Evolutionary conservation across 2,797 vertebrate genomes (phyloP).

Genomic region (Hylomyscus alleni): DNA sequence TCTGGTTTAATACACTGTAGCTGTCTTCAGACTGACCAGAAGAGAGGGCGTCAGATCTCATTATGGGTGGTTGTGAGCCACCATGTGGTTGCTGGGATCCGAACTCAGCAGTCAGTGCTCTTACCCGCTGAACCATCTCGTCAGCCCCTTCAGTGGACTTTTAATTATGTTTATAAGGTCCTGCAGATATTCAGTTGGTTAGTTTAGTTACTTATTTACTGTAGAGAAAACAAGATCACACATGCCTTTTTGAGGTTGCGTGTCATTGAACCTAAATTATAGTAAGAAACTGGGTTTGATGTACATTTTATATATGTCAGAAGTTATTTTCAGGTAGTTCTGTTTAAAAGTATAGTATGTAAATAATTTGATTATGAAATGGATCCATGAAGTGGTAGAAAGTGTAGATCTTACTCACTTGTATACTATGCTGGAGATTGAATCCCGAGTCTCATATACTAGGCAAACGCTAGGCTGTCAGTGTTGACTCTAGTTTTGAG

Average conservation of each 20-base stretch:
- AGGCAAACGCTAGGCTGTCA: background rate
- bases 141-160: constrained; percentile 23
- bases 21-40: too few relatives aligned
- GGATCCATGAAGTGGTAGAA: constrained; percentile 10
- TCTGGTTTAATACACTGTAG: too few relatives aligned
- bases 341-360: background rate
- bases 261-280: background rate
- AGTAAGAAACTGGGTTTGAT: constrained; percentile 34
- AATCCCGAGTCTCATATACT: background rate
- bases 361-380: background rate
- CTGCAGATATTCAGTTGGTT: background rate
- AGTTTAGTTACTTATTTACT: background rate
- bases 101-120: too few relatives aligned
- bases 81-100: too few relatives aligned
- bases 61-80: too few relatives aligned
- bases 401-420: background rate
- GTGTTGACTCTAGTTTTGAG: background rate
- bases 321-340: background rate
- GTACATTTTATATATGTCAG: background rate
- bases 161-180: background rate
- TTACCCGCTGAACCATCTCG: too few relatives aligned
- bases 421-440: background rate
- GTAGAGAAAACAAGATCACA: background rate
- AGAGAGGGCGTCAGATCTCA: too few relatives aligned
- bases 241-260: background rate